A percentile compares a stretch with the other conserved stretches of the same genome.
These are phyloP conservation scores for Nematostella vectensis DNA, from an alignment of 92 coral and sea anemone species.

Conservation along the genomic window DNA sequence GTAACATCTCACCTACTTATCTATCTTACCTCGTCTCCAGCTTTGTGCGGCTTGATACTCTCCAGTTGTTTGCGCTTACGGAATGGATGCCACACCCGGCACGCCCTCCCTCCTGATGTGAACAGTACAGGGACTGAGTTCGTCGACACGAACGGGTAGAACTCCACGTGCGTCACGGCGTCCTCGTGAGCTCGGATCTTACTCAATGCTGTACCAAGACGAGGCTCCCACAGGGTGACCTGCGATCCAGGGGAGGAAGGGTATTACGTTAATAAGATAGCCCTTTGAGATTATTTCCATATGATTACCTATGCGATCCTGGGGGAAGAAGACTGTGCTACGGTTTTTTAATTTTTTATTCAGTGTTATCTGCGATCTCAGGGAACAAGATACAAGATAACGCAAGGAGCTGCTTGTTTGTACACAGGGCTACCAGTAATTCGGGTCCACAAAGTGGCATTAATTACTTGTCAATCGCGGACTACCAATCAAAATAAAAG, in stretches of 20 bases:
- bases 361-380: too few relatives aligned
- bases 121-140: constrained; percentile 77
- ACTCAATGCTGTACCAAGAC: constrained; percentile 81
- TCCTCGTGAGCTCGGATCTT: constrained; percentile 81
- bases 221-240: constrained; percentile 91
- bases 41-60: constrained; percentile 56
- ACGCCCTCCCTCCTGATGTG: constrained; percentile 73
- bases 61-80: constrained; percentile 75
- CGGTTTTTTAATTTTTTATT: too few relatives aligned
- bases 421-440: too few relatives aligned
- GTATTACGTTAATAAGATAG: not conserved
- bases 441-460: too few relatives aligned
- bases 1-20: too few relatives aligned
- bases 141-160: constrained; percentile 67
- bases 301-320: too few relatives aligned
- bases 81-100: constrained; percentile 91
- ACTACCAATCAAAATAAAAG: too few relatives aligned
- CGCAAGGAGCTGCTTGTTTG: too few relatives aligned
- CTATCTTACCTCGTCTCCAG: constrained; percentile 77
- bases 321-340: too few relatives aligned
- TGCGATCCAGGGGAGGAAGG: constrained; percentile 13
- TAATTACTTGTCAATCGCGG: too few relatives aligned
- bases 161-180: constrained; percentile 57
- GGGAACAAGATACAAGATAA: too few relatives aligned
- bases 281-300: too few relatives aligned